Conservation (phyloP, 2,888 invertebrate genomes). For the Philopedon plagiatum region DNA sequence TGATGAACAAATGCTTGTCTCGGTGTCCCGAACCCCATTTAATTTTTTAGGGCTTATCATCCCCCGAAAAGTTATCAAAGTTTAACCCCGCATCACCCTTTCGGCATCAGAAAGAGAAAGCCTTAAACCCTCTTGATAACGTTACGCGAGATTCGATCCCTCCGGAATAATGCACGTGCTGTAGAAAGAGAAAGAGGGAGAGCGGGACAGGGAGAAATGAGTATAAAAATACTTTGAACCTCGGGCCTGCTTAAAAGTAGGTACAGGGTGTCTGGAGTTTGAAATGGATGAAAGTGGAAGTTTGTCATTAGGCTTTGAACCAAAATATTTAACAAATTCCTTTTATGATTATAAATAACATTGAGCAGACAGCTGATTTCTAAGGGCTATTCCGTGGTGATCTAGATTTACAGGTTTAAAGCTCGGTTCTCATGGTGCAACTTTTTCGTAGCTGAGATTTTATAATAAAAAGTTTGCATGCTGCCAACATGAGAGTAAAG, state of each 20-base stretch:
- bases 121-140: constrained; percentile 46
- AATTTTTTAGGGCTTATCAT: constrained; percentile 44
- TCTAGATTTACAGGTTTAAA: no score
- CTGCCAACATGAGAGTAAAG: no score
- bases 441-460: no score
- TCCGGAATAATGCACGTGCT: constrained; percentile 28
- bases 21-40: constrained; percentile 40
- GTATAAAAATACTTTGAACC: constrained; percentile 32
- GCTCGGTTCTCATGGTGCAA: no score
- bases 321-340: no score
- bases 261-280: constrained; percentile 33
- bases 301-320: background rate
- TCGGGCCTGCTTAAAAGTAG: constrained; percentile 3
- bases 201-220: background rate
- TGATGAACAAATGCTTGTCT: constrained; percentile 7
- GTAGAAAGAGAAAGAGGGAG: constrained; percentile 12
- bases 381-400: no score
- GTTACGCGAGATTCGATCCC: constrained; percentile 40
- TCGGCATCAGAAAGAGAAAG: constrained; percentile 30
- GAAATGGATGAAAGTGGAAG: background rate
- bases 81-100: constrained; percentile 45
- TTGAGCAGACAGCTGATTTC: no score
- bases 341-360: no score
- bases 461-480: no score
- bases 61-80: constrained; percentile 43